phyloP scores from a whole-genome alignment of 2,888 invertebrate species.

The Acrocera orbiculus region DNA sequence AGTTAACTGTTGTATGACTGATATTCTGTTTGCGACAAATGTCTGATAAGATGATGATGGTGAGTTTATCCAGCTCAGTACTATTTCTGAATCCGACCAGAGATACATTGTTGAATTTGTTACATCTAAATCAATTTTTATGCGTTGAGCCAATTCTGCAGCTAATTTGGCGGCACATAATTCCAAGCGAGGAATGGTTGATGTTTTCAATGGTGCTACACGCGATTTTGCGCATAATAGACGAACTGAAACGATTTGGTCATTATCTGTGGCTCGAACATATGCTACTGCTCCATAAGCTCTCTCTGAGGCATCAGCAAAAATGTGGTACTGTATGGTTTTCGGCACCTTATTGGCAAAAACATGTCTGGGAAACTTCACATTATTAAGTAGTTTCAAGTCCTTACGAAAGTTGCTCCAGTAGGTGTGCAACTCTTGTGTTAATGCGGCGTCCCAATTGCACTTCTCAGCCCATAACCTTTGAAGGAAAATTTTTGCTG shows the following conservation, averaged over 20 bases:
- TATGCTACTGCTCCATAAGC: slow-evolving; percentile 14
- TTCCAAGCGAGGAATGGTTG: neutral
- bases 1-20: slow-evolving; percentile 14
- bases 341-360: no score
- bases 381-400: no score
- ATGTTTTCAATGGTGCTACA: neutral
- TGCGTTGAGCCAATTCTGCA: neutral
- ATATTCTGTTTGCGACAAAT: slow-evolving; percentile 18
- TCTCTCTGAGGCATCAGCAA: slow-evolving; percentile 12
- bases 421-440: slow-evolving; percentile 3
- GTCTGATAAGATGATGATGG: slow-evolving; percentile 9
- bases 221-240: neutral
- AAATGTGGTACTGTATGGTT: slow-evolving; percentile 10
- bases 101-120: neutral
- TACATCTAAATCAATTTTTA: neutral
- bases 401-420: no score
- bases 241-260: neutral
- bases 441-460: no score
- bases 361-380: no score
- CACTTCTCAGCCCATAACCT: no score
- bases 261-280: neutral
- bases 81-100: slow-evolving; percentile 15
- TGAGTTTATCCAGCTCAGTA: slow-evolving; percentile 10
- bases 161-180: slow-evolving; percentile 7
- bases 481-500: no score